phyloP scores from a whole-genome alignment of 2,113 vertebrate genomes.

The Ceratotherium simum region DNA sequence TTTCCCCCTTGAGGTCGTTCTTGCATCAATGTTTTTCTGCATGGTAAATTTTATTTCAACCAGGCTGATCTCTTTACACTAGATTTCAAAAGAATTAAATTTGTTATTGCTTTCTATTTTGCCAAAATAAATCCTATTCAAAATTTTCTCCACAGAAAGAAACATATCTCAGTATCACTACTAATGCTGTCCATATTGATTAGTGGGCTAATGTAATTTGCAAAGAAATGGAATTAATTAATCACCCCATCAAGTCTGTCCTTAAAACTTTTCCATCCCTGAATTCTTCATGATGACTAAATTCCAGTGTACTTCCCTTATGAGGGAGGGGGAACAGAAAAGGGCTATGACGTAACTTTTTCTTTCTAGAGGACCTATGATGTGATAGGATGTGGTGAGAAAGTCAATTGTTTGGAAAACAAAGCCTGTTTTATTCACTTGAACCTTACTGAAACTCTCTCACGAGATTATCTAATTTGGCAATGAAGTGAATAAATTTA shows the following conservation, averaged over 20 bases:
- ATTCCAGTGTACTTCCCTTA: not conserved
- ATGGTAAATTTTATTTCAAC: not conserved
- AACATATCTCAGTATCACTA: not conserved
- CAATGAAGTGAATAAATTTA: not conserved
- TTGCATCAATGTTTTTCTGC: not conserved
- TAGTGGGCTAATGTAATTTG: not conserved
- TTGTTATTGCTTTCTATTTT: not conserved
- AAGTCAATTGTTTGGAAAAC: not conserved
- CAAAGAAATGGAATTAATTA: not conserved
- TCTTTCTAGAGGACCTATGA: not conserved
- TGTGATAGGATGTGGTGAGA: not conserved
- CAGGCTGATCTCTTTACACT: not conserved
- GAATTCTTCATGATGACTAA: not conserved
- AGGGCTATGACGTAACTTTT: not conserved
- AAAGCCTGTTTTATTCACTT: not conserved
- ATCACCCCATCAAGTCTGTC: not conserved
- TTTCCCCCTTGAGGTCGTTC: not conserved
- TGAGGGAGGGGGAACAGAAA: not conserved
- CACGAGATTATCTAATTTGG: not conserved
- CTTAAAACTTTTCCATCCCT: not conserved
- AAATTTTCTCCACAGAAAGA: not conserved
- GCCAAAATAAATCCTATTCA: not conserved
- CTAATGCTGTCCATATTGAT: not conserved
- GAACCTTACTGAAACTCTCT: not conserved
- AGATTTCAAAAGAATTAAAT: constrained; percentile 38